Evolutionary conservation across 2,888 invertebrate species (phyloP).

Genomic region (Lissocephala sabroskyi): DNA sequence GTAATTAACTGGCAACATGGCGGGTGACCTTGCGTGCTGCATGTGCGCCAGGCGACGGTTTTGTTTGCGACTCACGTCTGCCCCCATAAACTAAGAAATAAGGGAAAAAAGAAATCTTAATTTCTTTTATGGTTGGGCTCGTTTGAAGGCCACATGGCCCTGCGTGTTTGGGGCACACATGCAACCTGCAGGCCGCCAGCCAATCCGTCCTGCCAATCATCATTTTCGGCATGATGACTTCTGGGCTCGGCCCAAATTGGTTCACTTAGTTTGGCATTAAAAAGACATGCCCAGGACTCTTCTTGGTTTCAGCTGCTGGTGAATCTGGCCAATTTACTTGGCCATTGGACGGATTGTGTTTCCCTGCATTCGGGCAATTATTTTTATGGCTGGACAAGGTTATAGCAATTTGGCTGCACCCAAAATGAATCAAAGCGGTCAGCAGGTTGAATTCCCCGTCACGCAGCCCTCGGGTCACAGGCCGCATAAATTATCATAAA

Average conservation of each 20-base stretch:
- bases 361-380: constrained; percentile 40
- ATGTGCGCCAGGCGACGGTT: constrained; percentile 20
- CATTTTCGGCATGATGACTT: constrained; percentile 38
- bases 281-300: neutral
- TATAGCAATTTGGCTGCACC: constrained; percentile 58
- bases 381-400: constrained; percentile 44
- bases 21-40: constrained; percentile 56
- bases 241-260: neutral
- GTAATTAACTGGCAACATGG: neutral
- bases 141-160: constrained; percentile 1
- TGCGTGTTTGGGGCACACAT: constrained; percentile 1
- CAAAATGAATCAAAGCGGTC: constrained; percentile 26
- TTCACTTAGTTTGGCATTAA: constrained; percentile 3
- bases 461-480: constrained; percentile 39
- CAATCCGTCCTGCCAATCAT: constrained; percentile 47
- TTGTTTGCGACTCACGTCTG: constrained; percentile 47
- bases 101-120: no score
- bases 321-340: no score
- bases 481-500: constrained; percentile 59
- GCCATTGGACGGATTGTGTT: no score
- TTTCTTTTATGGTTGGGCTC: constrained; percentile 16
- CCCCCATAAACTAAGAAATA: constrained; percentile 63
- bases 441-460: constrained; percentile 20
- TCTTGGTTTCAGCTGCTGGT: no score
- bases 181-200: neutral